Evolutionary conservation across 2,797 vertebrate genomes (phyloP), one percentile per base, ranked within the genome.

Genomic region (Anguilla pacifica): DNA sequence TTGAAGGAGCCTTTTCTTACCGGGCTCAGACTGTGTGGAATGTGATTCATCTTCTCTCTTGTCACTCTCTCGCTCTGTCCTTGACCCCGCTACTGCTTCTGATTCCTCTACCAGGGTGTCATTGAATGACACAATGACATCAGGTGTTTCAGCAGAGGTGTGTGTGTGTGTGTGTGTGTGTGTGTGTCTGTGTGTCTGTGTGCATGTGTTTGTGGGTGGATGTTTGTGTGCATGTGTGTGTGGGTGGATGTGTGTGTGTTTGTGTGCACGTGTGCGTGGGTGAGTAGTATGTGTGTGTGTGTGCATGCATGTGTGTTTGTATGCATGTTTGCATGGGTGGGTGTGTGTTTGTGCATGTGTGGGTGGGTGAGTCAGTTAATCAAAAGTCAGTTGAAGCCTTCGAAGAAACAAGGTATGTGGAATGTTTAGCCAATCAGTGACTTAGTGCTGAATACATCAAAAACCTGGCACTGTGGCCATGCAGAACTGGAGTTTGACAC

Each of bases 131-230:
- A 77, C 43, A 17, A 64, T n/a, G 39, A 2, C 39, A 39, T 2
- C 2, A 39, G 39, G 39, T 5, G 2, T 15, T 70, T 53, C 25
- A 43, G n/a, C n/a, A 70, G 15, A 53, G 74, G 72, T 79, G 74
- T 88, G 72, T n/a, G 83, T n/a, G 82, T 53, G 43, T 25, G 72
- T 88, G 25, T 49, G 11, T 22, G 72, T 64, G 59, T 81, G 25
- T 79, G 55, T 81, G 46, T 87, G 28, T 25, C 3, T 55, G 25
- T 59, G 19, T 22, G 15, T 22, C 25, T 19, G 10, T 86, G 49
- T 55, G 25, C 46, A 17, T 86, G 51, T 81, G 22, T 86, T 3
- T 72, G 25, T 49, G 5, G 25, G 61, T 67, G 59, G 2, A 17
- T 57, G 86, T 55, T 17, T 46, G 22, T 74, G 70, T 31, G 70